Percentiles rank a stretch among this genome's conserved stretches.
These are phyloP conservation scores for Adoxophyes honmai DNA, from an alignment of 1,140 invertebrate species.

Conservation along the genomic window DNA sequence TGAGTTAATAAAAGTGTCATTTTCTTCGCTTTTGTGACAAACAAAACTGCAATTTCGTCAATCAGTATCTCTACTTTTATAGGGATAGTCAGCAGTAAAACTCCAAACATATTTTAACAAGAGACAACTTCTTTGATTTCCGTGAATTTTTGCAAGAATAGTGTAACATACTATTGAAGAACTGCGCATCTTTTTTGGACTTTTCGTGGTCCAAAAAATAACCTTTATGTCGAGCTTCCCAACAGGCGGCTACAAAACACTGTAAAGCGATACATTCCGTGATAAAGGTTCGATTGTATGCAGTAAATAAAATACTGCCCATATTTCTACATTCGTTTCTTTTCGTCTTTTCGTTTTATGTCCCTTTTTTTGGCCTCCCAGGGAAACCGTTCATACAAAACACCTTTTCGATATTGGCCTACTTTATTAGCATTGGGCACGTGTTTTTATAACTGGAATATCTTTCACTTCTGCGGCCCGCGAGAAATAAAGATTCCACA, in stretches of 20 bases:
- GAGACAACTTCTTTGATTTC: too few species aligned
- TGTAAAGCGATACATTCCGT: constrained; percentile 68
- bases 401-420: constrained; percentile 70
- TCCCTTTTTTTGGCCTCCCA: constrained; percentile 63
- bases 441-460: constrained; percentile 68
- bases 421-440: constrained; percentile 71
- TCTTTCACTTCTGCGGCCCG: constrained; percentile 55
- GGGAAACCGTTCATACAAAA: constrained; percentile 72
- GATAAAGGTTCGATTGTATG: constrained; percentile 77
- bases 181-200: background rate
- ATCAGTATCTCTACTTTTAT: too few species aligned
- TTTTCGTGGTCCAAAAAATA: constrained; percentile 16
- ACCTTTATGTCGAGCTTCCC: constrained; percentile 30
- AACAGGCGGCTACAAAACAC: constrained; percentile 57
- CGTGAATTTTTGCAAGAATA: too few species aligned
- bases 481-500: constrained; percentile 53
- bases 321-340: constrained; percentile 73
- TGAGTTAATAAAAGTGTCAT: too few species aligned
- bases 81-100: too few species aligned
- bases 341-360: constrained; percentile 58
- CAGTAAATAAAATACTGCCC: constrained; percentile 77
- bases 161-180: too few species aligned
- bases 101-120: too few species aligned
- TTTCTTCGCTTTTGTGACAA: too few species aligned
- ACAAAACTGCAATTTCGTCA: too few species aligned